Evolutionary conservation across 2,797 vertebrate genomes (phyloP).

Genomic region (Oreonectes daqikongensis): DNA sequence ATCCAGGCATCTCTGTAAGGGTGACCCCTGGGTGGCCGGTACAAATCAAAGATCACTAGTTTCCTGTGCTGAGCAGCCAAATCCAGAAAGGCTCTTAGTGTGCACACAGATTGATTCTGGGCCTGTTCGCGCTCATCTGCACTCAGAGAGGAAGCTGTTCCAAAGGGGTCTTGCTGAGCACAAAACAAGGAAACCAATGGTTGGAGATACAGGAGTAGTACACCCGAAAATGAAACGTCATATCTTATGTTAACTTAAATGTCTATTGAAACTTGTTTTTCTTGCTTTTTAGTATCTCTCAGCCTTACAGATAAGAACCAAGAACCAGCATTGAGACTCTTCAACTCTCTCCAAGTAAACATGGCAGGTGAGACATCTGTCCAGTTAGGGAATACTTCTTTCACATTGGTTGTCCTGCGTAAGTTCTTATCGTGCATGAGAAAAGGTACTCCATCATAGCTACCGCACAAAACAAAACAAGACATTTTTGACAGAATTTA

Average conservation of each 20-base stretch:
- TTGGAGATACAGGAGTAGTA: neutral
- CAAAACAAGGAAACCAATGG: neutral
- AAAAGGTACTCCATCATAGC: slow-evolving; percentile 85
- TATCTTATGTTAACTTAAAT: no score
- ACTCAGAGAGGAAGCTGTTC: slow-evolving; percentile 71
- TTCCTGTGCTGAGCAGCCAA: slow-evolving; percentile 76
- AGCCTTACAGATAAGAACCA: slow-evolving; percentile 83
- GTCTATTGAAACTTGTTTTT: no score
- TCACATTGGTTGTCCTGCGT: slow-evolving; percentile 85
- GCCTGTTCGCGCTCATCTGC: slow-evolving; percentile 70
- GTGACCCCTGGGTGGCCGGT: slow-evolving; percentile 78
- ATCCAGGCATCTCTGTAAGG: slow-evolving; percentile 80
- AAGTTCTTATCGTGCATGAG: slow-evolving; percentile 88
- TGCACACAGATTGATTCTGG: slow-evolving; percentile 81
- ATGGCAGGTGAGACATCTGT: slow-evolving; percentile 63
- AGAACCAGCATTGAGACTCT: slow-evolving; percentile 82
- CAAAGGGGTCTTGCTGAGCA: slow-evolving; percentile 81
- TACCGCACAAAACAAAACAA: slow-evolving; percentile 54
- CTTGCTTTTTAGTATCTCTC: no score
- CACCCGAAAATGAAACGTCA: neutral
- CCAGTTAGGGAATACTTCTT: slow-evolving; percentile 75
- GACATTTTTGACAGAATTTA: neutral
- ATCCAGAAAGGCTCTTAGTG: slow-evolving; percentile 78
- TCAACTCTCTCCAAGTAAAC: slow-evolving; percentile 83
- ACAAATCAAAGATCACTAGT: slow-evolving; percentile 87